Conservation (phyloP, 2,888 invertebrate genomes). For the Ennomos quercinarius region DNA sequence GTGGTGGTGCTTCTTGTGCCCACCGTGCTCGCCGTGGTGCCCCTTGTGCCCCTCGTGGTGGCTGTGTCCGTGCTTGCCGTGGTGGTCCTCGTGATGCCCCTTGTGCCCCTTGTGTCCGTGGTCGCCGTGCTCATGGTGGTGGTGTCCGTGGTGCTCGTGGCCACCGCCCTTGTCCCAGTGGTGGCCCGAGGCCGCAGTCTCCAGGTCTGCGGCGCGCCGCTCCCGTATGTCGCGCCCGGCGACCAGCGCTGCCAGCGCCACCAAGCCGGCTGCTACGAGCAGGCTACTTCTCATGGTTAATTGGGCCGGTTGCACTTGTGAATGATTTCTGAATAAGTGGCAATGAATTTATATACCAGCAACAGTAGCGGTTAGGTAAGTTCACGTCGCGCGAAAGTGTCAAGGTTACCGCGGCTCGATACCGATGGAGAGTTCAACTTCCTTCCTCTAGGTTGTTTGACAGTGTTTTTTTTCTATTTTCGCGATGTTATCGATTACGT, state of each 20-base stretch:
- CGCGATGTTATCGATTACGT: slow-evolving; percentile 4
- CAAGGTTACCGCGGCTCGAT: slow-evolving; percentile 51
- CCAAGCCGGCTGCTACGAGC: slow-evolving; percentile 64
- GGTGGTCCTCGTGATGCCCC: slow-evolving; percentile 86
- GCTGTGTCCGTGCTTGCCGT: slow-evolving; percentile 88
- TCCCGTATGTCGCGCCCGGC: slow-evolving; percentile 78
- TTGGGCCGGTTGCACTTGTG: slow-evolving; percentile 49
- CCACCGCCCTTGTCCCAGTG: slow-evolving; percentile 68
- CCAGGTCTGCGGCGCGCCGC: slow-evolving; percentile 78
- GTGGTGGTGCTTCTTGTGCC: slow-evolving; percentile 86
- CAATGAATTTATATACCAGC: slow-evolving; percentile 66
- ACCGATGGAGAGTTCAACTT: slow-evolving; percentile 31
- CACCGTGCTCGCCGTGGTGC: slow-evolving; percentile 85
- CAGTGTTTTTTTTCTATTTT: slow-evolving; percentile 9
- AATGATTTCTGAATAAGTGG: slow-evolving; percentile 54
- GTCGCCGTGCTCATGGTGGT: slow-evolving; percentile 86
- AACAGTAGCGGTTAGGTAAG: slow-evolving; percentile 55
- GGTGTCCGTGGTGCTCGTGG: slow-evolving; percentile 86
- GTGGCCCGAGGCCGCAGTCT: slow-evolving; percentile 73
- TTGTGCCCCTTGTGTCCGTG: slow-evolving; percentile 89
- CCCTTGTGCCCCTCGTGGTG: slow-evolving; percentile 87
- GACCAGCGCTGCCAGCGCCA: slow-evolving; percentile 76
- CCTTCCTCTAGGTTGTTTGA: slow-evolving; percentile 19
- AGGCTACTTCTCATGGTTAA: slow-evolving; percentile 64
- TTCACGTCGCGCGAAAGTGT: slow-evolving; percentile 49